These are phyloP conservation scores for Argyresthia goedartella DNA, from an alignment of 2,888 invertebrate species.

Conservation along the genomic window DNA sequence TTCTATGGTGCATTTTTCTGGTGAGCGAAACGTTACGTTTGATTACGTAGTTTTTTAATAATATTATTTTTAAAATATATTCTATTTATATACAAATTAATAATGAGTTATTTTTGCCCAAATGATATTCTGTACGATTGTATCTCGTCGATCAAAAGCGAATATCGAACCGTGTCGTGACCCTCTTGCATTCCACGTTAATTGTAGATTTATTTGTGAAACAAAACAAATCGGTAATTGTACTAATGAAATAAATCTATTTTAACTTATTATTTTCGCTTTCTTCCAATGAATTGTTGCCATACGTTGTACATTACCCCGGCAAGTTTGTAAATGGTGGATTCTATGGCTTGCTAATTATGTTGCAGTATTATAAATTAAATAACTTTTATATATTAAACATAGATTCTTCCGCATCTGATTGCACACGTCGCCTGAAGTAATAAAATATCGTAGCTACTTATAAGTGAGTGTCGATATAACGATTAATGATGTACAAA, in stretches of 20 bases:
- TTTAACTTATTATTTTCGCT: not conserved
- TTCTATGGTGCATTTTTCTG: not conserved
- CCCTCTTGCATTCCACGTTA: slow-evolving; percentile 63
- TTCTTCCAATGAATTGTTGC: not conserved
- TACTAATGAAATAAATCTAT: not conserved
- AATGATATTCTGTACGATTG: slow-evolving; percentile 28
- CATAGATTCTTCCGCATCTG: not conserved
- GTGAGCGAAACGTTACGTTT: not conserved
- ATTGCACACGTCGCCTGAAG: not conserved
- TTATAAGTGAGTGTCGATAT: slow-evolving; percentile 16
- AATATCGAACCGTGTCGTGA: slow-evolving; percentile 18
- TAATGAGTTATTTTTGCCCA: slow-evolving; percentile 35
- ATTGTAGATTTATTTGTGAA: slow-evolving; percentile 5
- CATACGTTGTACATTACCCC: not conserved
- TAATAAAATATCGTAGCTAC: slow-evolving; percentile 14
- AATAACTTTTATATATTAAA: not conserved
- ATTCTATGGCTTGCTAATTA: not conserved
- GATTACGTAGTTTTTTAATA: slow-evolving; percentile 30
- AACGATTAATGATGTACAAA: slow-evolving; percentile 27
- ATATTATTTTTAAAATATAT: slow-evolving; percentile 18
- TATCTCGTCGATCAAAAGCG: slow-evolving; percentile 23
- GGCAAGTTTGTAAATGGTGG: too few species aligned
- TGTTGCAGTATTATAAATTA: slow-evolving; percentile 2
- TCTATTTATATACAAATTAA: slow-evolving; percentile 40
- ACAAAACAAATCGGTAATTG: slow-evolving; percentile 1